Percentiles rank a stretch among this genome's conserved stretches.
Evolutionary conservation across 1,140 invertebrate species (phyloP).

Genomic region (Proales similis): DNA sequence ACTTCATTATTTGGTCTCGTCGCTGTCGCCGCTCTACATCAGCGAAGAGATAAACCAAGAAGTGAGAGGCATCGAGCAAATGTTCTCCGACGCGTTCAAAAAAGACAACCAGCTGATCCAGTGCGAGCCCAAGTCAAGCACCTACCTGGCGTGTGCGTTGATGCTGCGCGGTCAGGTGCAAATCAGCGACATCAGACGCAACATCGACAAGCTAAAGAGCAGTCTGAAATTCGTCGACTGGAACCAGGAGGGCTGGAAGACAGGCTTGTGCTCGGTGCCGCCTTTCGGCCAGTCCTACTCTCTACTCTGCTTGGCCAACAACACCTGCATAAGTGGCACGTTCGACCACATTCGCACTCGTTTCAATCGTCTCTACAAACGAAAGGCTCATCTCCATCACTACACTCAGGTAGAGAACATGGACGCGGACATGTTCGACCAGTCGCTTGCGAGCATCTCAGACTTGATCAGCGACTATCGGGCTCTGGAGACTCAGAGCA

Average conservation of each 20-base stretch:
- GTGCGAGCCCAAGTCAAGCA: conserved; percentile 46
- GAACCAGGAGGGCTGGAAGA: conserved; percentile 56
- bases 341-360: conserved; percentile 49
- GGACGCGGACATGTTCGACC: conserved; percentile 47
- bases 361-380: conserved; percentile 51
- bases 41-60: conserved; percentile 45
- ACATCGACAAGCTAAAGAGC: conserved; percentile 52
- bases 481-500: conserved; percentile 44
- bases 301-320: conserved; percentile 52
- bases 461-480: conserved; percentile 48
- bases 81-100: conserved; percentile 54
- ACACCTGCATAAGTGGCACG: conserved; percentile 50
- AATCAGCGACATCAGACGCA: conserved; percentile 52
- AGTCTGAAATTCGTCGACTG: conserved; percentile 52
- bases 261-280: conserved; percentile 53
- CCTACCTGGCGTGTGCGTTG: conserved; percentile 53
- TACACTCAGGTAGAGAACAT: conserved; percentile 50
- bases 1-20: conserved; percentile 53
- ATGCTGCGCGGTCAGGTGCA: conserved; percentile 51
- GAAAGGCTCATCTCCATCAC: conserved; percentile 46
- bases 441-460: conserved; percentile 46
- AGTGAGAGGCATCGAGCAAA: conserved; percentile 49
- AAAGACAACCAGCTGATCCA: conserved; percentile 50
- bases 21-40: conserved; percentile 50
- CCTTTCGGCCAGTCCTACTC: conserved; percentile 52